Evolutionary conservation across 2,113 vertebrate species (phyloP), one percentile per base, ranked within the genome.

Genomic region (Nesogale talazaci): DNA sequence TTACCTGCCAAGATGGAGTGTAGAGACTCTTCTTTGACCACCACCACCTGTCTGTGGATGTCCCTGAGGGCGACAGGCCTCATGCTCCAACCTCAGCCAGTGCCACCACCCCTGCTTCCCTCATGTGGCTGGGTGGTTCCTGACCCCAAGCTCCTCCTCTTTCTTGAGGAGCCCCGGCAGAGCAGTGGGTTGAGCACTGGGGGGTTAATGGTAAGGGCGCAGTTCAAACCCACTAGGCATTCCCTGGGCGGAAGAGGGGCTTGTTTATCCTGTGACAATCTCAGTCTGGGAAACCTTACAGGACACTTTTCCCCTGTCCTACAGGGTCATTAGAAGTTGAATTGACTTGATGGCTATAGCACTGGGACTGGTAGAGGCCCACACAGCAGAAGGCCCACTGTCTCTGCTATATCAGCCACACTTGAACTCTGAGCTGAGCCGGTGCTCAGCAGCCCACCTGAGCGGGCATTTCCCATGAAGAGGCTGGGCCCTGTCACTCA

Each of bases 21-120:
- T 84, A 99, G 98, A 87, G 99, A 99, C 78, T 99, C 99, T 22
- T 99, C 99, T 97, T 99, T 99, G 96, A 99, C 98, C 97, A 99
- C 97, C 77, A 98, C 98, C 69, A 96, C 98, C 95, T 98, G 99
- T 75, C 99, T 99, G 93, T 99, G 98, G 85, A 99, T 98, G 86
- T 99, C 99, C 99, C 99, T 99, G 86, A 96, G 83, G 70, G 63
- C 86, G 16, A 96, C 3, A 95, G 79, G 83, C 57, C 88, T 83
- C 80, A 93, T 80, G 90, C 29, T 76, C 61, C 8, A 86, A 40
- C 12, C 7, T 27, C 79, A 36, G 52, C 46, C 46, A 52, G 46
- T 52, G 46, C 46, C 14, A 52, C 46, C 46, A 52, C 46, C 46
- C 46, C 46, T 52, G 46, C 46, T 52, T 52, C 46, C 46, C 46